phyloP scores from a whole-genome alignment of 2,888 invertebrate species.

The Morpho deidamia region DNA sequence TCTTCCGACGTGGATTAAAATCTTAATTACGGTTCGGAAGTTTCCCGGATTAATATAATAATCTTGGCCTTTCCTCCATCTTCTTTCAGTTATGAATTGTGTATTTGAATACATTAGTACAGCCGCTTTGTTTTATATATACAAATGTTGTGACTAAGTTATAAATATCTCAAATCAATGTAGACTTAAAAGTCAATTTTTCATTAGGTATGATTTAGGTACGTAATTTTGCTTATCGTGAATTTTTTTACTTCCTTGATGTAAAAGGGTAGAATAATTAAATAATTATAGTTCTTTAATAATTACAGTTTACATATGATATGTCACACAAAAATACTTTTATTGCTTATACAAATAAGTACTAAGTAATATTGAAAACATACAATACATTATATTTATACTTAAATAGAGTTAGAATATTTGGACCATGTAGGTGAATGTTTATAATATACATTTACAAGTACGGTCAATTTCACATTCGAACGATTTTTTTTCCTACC shows the following conservation, averaged over 20 bases:
- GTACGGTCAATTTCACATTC: neutral
- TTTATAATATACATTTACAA: neutral
- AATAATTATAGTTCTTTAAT: too few relatives aligned
- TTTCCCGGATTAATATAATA: conserved; percentile 61
- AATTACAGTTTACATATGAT: too few relatives aligned
- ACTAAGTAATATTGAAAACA: neutral
- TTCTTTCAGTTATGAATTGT: conserved; percentile 36
- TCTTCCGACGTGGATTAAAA: conserved; percentile 57
- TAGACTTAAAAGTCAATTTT: too few relatives aligned
- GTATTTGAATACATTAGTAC: conserved; percentile 30
- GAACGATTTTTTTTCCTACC: conserved; percentile 6
- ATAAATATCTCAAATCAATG: too few relatives aligned
- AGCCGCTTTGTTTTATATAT: conserved; percentile 1
- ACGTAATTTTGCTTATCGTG: too few relatives aligned
- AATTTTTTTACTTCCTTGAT: too few relatives aligned
- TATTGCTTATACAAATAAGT: too few relatives aligned
- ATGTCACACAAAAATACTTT: too few relatives aligned
- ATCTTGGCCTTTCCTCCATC: conserved; percentile 43
- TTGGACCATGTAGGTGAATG: neutral
- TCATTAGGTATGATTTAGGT: too few relatives aligned
- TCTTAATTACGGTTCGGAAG: conserved; percentile 62
- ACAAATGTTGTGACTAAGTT: neutral
- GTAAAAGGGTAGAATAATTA: too few relatives aligned
- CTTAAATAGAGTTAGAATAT: too few relatives aligned
- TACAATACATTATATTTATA: too few relatives aligned